Evolutionary conservation across 2,888 invertebrate species (phyloP), one percentile per base, ranked within the genome.

Genomic region (Heliconius erato): DNA sequence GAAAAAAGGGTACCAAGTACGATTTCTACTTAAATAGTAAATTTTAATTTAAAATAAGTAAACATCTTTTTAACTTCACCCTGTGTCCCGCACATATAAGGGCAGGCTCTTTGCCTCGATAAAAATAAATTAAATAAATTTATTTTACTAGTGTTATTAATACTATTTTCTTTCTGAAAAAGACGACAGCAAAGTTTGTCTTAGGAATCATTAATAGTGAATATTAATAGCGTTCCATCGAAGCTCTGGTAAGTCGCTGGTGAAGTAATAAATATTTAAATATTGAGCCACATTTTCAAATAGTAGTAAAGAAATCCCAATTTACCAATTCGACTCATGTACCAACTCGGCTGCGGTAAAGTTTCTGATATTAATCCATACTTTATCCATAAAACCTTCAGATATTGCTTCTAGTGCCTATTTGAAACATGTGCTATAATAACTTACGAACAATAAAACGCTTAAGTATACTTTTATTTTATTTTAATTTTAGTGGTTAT

Each of bases 371-470:
- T 85, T 85, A 85, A 85, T 84, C 85, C 82, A 83, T 85, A 88
- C 82, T 85, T 86, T 83, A 82, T 84, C 83, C 84, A 86, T 88
- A 85, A 86, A 89, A 88, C 87, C 85, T 88, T 84, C 86, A 85
- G 84, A 84, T 85, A 86, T 87, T 87, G 86, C 84, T 87, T 87
- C 85, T 83, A 86, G 85, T 85, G 86, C 84, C 86, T 87, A 86
- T 86, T 87, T 85, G 67, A 80, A 84, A 85, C 85, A 87, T 84
- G 82, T 82, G 84, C 83, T 83, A 83, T 83, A 79, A 82, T 85
- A 84, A 82, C 81, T 82, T 82, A 76, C 74, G 79, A 59, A 74
- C 78, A 84, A 85, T 85, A 85, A 85, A 85, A 83, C 74, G 79
- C 81, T 81, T 80, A 69, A 81, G 82, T 83, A 67, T 79, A 44